A percentile compares a stretch with the other conserved stretches of the same genome.
Evolutionary conservation across 2,797 vertebrate genomes (phyloP).

Genomic region (Sebastes itinus): DNA sequence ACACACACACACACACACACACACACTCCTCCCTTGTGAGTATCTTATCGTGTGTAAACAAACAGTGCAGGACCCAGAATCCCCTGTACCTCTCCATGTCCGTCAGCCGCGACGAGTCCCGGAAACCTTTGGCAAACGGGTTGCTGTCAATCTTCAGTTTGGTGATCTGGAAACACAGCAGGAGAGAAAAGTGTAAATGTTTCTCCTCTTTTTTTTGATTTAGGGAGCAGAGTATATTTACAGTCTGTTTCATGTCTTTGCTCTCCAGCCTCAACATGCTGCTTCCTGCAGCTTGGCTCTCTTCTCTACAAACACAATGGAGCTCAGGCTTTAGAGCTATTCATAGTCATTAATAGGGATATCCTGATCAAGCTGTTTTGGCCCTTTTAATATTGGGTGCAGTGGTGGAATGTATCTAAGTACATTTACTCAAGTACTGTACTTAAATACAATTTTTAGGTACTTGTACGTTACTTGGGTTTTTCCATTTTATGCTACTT

Average conservation of each 20-base stretch:
- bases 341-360: background rate
- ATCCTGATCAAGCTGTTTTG: background rate
- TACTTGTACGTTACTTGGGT: background rate
- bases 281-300: background rate
- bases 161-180: conserved; percentile 88
- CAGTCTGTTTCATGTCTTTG: background rate
- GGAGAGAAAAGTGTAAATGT: background rate
- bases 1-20: conserved; percentile 10
- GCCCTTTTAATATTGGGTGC: too few relatives aligned
- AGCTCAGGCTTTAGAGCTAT: background rate
- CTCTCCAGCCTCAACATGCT: background rate
- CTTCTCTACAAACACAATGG: background rate
- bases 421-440: too few relatives aligned
- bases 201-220: background rate
- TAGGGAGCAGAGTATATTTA: background rate
- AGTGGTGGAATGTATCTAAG: too few relatives aligned
- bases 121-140: conserved; percentile 98
- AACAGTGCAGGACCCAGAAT: conserved; percentile 81
- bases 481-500: too few relatives aligned
- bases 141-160: conserved; percentile 99
- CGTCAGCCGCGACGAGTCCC: conserved; percentile 97
- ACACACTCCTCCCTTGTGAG: conserved; percentile 29
- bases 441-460: background rate
- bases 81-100: conserved; percentile 99
- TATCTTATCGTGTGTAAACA: conserved; percentile 72